phyloP scores from a whole-genome alignment of 1,140 invertebrate genomes.

The Zaprionus ghesquierei region DNA sequence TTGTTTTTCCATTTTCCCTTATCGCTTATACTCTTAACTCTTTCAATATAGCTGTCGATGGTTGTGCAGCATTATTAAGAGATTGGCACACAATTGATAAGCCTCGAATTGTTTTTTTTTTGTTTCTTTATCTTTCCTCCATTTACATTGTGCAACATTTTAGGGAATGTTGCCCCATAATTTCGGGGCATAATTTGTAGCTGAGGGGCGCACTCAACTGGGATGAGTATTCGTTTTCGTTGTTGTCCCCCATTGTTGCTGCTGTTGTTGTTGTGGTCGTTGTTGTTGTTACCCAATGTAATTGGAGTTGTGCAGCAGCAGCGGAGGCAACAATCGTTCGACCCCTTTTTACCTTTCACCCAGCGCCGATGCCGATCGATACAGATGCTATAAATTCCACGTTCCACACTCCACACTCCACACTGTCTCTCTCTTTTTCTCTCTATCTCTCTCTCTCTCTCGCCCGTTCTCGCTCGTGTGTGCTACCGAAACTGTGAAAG shows the following conservation, averaged over 20 bases:
- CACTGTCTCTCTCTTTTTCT: not conserved
- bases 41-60: not conserved
- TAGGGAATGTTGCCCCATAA: not conserved
- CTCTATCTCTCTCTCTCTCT: not conserved
- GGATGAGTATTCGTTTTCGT: slow-evolving; percentile 19
- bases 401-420: not conserved
- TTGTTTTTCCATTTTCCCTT: not conserved
- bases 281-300: slow-evolving; percentile 2
- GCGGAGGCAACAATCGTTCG: not conserved
- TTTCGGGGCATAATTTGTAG: slow-evolving; percentile 11
- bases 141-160: slow-evolving; percentile 14
- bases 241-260: not conserved
- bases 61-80: not conserved
- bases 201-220: slow-evolving; percentile 7
- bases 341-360: slow-evolving; percentile 44
- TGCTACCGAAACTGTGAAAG: slow-evolving; percentile 35
- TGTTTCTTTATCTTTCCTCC: not conserved
- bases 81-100: not conserved
- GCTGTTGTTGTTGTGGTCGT: not conserved
- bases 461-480: not conserved
- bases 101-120: not conserved
- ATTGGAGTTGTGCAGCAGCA: slow-evolving; percentile 11
- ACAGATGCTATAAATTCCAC: slow-evolving; percentile 33
- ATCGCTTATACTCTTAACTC: not conserved
- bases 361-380: slow-evolving; percentile 8